Evolutionary conservation across 1,140 invertebrate species (phyloP), one percentile per base, ranked within the genome.

Genomic region (Drosophila orosa): DNA sequence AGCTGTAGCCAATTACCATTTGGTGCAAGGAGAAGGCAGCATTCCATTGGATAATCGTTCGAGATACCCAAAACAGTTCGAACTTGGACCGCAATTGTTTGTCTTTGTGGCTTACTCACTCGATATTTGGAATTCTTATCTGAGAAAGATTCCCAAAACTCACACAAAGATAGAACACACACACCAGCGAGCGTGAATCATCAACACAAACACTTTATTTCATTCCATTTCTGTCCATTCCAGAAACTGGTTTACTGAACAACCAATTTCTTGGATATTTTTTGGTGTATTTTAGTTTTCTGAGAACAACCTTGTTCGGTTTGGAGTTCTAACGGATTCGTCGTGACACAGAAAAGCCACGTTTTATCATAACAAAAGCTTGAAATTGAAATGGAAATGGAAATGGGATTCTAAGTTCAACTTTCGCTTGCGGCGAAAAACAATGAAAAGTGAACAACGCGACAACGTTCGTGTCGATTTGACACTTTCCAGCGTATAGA

Each of bases 351-450:
- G 31, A 19, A 31, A 22, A 42, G 17, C 65, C 35, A 66, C 48
- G 63, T 68, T 69, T 45, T 71, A 56, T 56, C 48, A 39, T 19
- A 24, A 37, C 40, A 35, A 50, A 66, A 39, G 42, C 31, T 9
- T 31, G 50, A 54, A 52, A 52, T 52, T 4, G 24, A 47, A 47
- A 47, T 47, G 24, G 48, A 52, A 33, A 52, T 35, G 29, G 31
- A 54, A 66, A 50, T 67, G 33, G 25, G 27, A 67, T 67, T 68
- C 61, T 67, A 33, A 13, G 27, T 42, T 67, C 25, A 31, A 72
- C 68, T 72, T 72, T 72, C 68, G 66, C 66, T 72, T 33, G 52
- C n/a, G 22, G 40, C 37, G 10, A 45, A 45, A 45, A 55, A 71
- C 48, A 69, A 47, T 54, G 39, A 71, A 71, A 71, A 71, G 50